A percentile compares a stretch with the other conserved stretches of the same genome.
Conservation (phyloP, 2,797 vertebrate species). For the Tokudaia tokunoshimensis region DNA sequence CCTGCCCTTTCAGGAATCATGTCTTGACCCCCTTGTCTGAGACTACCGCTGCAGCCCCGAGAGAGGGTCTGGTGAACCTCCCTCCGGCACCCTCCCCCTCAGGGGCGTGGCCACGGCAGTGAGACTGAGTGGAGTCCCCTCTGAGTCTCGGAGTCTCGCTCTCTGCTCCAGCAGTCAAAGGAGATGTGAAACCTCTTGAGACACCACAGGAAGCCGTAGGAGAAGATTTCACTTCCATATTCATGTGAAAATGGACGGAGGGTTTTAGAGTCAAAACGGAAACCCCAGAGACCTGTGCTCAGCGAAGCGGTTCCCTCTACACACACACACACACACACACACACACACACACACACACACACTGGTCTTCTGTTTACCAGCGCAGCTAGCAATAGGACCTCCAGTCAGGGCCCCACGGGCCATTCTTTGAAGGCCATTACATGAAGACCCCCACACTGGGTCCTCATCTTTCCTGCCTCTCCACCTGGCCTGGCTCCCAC, state of each 20-base stretch:
- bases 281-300: constrained; percentile 50
- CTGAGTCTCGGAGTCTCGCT: background rate
- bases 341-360: too few relatives aligned
- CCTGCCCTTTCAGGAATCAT: background rate
- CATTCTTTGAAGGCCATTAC: background rate
- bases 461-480: background rate
- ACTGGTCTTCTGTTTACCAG: too few relatives aligned
- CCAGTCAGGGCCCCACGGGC: background rate
- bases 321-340: too few relatives aligned
- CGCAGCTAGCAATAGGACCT: background rate
- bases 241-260: constrained; percentile 3
- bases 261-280: constrained; percentile 51
- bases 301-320: background rate
- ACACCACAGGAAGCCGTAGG: constrained; percentile 14
- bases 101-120: accelerated
- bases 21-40: background rate
- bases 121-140: background rate
- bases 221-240: constrained; percentile 77
- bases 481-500: background rate
- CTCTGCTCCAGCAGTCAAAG: constrained; percentile 51
- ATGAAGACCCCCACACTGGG: background rate
- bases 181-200: constrained; percentile 72
- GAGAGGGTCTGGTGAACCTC: accelerated
- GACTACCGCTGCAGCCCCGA: background rate
- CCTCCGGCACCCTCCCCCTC: accelerated